Evolutionary conservation across 2,113 vertebrate species (phyloP), one percentile per base, ranked within the genome.

Genomic region (Grammomys surdaster): DNA sequence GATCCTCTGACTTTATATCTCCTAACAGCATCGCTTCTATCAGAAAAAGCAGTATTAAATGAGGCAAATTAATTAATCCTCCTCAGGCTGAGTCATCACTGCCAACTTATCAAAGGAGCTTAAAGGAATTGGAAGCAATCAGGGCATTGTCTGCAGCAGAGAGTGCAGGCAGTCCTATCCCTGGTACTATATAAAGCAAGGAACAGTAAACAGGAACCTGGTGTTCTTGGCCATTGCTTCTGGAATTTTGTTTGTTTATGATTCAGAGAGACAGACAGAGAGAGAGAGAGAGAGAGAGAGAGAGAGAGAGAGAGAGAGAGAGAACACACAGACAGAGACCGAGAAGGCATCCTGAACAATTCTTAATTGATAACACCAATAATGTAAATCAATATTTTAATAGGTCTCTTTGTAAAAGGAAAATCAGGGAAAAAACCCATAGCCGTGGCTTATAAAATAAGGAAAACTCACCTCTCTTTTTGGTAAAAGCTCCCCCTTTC

Each of bases 321-420:
- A 24, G 28, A 46, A n/a, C n/a, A 5, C 54, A 56, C 8, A 56
- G 4, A 56, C 8, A 36, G 17, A 80, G 48, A 51, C 0, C 36
- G 12, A 43, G 12, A 43, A 56, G 28, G 4, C 13, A 43, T 43
- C n/a, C 56, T 63, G 14, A 43, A 63, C 81, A 84, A 63, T 63
- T 82, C 11, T 58, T 84, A 84, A 28, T 40, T 84, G 56, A 63
- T 63, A 84, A 43, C 48, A 89, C 89, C 70, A 40, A n/a, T 56
- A 12, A 36, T 65, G 88, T 82, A 95, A 97, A 89, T 95, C 67
- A 91, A 67, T 58, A 69, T 58, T 91, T 87, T 87, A 93, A 89
- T 93, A 94, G n/a, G 51, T 16, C 5, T 91, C 40, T 19, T 46
- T 82, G 11, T 85, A 60, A 92, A 94, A 93, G 24, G 56, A 90